Base-by-base conservation (phyloP, 2,797 vertebrate genomes). In the Naso thynnoides region DNA sequence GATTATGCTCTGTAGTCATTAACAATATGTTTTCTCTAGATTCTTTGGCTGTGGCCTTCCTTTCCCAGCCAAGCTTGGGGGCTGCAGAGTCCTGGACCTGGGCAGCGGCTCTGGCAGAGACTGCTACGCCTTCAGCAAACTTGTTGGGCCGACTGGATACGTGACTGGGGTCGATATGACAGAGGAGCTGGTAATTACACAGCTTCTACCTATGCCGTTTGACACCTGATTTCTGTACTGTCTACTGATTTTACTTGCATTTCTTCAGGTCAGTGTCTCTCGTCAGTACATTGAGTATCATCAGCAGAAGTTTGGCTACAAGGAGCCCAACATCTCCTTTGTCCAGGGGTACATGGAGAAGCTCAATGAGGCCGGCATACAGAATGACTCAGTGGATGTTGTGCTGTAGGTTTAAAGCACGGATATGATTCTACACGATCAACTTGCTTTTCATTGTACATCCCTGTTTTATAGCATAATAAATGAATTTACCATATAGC, bases 41-140 rank as follows among this genome's bases (percentile, higher is more conserved):
- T 97, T 96, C 79, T 97, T 95, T 0, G 96, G 96, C 27, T 99
- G 97, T 1, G 96, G 96, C 7, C 85, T 97, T 63, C 94, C 95
- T 31, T 86, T 97, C 52, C 96, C 97, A 0, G 94, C 96, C 14
- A 93, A 93, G 78, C 80, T 98, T 23, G 82, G 86, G 0, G 93
- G 92, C 0, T 96, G 95, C 86, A 49, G 73, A 31, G 91, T 98
- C 62, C 92, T 97, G 90, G 97, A 97, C 84, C 91, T 97, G 21
- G 96, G 96, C 42, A 96, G 96, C 0, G 96, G 96, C 41, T 96
- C 95, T 0, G 96, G 97, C 44, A 91, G 95, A 81, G 96, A 97
- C 88, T 96, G 94, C 81, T 97, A 91, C 54, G 81, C 93, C 31
- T 91, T 97, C 75, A 96, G 96, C 84, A 96, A 96, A 88, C 91